Evolutionary conservation across 1,140 invertebrate species (phyloP).

Genomic region (Drosophila guanche): DNA sequence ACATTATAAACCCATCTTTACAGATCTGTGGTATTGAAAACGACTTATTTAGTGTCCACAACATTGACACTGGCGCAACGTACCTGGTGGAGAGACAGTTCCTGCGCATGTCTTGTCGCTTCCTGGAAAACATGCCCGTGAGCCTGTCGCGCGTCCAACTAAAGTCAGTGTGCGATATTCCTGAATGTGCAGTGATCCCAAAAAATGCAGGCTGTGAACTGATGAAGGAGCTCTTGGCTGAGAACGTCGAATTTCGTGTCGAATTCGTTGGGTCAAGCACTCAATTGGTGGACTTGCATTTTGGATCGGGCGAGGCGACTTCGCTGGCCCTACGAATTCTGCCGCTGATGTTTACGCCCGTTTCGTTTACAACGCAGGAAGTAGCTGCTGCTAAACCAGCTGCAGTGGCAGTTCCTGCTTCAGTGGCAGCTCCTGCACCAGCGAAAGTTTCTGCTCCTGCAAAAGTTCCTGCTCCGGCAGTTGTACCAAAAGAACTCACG

Average conservation of each 20-base stretch:
- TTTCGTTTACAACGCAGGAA: background rate
- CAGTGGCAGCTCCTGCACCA: no score
- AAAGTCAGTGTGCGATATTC: conserved; percentile 35
- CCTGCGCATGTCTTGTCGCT: conserved; percentile 54
- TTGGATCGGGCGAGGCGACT: background rate
- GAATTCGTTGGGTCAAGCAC: conserved; percentile 6
- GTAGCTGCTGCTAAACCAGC: conserved; percentile 2
- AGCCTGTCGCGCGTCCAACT: conserved; percentile 29
- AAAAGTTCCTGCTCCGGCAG: background rate
- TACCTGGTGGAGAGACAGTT: conserved; percentile 1
- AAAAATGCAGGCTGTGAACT: conserved; percentile 22
- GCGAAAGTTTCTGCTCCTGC: background rate
- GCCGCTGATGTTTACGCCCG: conserved; percentile 43
- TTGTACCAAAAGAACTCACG: no score
- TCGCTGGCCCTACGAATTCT: conserved; percentile 46
- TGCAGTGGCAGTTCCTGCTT: background rate
- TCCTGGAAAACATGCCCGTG: conserved; percentile 52
- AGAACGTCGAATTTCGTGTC: conserved; percentile 11
- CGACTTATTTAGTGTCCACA: conserved; percentile 25
- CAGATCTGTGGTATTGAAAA: conserved; percentile 17
- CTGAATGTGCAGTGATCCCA: conserved; percentile 23
- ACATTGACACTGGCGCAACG: conserved; percentile 48
- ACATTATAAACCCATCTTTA: no score
- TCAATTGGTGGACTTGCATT: conserved; percentile 33
- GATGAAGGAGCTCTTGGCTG: conserved; percentile 9